Percentiles rank a stretch among this genome's conserved stretches.
phyloP scores from a whole-genome alignment of 2,797 vertebrate genomes.

The Schizothorax lantsangensis region DNA sequence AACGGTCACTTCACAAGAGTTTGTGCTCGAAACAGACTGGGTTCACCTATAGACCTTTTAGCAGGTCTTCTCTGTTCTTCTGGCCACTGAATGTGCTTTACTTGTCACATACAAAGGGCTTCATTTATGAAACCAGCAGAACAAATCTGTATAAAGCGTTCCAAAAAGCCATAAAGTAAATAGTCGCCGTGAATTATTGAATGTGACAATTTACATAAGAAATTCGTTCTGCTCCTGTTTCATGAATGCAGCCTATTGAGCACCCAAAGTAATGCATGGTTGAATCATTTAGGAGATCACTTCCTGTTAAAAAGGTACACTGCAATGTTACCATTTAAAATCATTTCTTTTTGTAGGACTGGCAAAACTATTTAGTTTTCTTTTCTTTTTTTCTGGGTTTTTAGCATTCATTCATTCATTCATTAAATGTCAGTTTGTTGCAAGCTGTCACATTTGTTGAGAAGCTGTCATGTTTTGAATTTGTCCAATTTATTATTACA shows the following conservation, averaged over 20 bases:
- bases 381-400: neutral
- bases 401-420: neutral
- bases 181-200: conserved; percentile 2
- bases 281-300: neutral
- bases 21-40: too few species aligned
- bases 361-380: neutral
- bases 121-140: conserved; percentile 7
- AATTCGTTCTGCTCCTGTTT: neutral
- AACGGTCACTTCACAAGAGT: neutral
- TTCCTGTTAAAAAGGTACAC: neutral
- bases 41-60: neutral
- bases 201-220: neutral
- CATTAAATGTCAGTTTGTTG: neutral
- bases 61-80: neutral
- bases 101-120: neutral
- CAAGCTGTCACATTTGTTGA: neutral
- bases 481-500: neutral
- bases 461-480: neutral
- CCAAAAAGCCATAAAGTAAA: neutral
- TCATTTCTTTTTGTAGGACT: neutral
- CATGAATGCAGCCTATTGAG: conserved; percentile 6
- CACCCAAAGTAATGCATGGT: neutral
- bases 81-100: neutral
- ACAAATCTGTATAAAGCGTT: conserved; percentile 2
- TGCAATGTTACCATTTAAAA: neutral